A percentile compares a stretch with the other conserved stretches of the same genome.
Evolutionary conservation across 2,113 vertebrate genomes (phyloP).

Genomic region (Malaclemys terrapin): DNA sequence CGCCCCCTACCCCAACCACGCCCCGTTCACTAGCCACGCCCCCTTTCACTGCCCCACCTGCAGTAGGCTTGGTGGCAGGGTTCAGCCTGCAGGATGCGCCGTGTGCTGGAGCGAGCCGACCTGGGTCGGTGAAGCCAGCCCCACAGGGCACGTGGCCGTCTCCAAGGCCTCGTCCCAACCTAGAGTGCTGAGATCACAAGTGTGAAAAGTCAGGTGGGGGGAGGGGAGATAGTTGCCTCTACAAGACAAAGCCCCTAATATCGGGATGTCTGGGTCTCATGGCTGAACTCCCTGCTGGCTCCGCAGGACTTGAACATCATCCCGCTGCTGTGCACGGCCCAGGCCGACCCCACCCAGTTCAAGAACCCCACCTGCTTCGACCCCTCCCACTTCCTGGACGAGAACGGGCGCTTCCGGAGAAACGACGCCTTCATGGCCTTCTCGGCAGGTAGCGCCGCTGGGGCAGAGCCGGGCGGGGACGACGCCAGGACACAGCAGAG

Average conservation of each 20-base stretch:
- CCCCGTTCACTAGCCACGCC: neutral
- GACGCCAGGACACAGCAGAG: neutral
- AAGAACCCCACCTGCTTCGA: slow-evolving; percentile 62
- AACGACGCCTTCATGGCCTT: slow-evolving; percentile 72
- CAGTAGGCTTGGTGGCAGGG: too few species aligned
- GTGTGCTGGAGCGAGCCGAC: neutral
- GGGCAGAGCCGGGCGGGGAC: slow-evolving; percentile 33
- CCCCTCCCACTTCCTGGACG: slow-evolving; percentile 74
- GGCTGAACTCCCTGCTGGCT: too few species aligned
- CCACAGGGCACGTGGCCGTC: neutral
- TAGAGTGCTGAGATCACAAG: neutral
- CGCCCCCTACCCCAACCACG: too few species aligned
- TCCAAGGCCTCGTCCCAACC: neutral
- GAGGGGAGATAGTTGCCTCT: too few species aligned
- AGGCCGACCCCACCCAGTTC: slow-evolving; percentile 70
- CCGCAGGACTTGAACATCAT: slow-evolving; percentile 64
- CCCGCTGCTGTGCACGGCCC: slow-evolving; percentile 67
- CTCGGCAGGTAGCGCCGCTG: slow-evolving; percentile 64
- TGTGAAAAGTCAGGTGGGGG: neutral
- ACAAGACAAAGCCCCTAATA: neutral
- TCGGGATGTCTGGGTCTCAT: too few species aligned
- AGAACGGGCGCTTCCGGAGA: slow-evolving; percentile 74
- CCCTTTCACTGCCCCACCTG: neutral
- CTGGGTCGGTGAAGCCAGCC: neutral
- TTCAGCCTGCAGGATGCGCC: neutral